Evolutionary conservation across 2,797 vertebrate genomes (phyloP).

Genomic region (Buceros bicornis): DNA sequence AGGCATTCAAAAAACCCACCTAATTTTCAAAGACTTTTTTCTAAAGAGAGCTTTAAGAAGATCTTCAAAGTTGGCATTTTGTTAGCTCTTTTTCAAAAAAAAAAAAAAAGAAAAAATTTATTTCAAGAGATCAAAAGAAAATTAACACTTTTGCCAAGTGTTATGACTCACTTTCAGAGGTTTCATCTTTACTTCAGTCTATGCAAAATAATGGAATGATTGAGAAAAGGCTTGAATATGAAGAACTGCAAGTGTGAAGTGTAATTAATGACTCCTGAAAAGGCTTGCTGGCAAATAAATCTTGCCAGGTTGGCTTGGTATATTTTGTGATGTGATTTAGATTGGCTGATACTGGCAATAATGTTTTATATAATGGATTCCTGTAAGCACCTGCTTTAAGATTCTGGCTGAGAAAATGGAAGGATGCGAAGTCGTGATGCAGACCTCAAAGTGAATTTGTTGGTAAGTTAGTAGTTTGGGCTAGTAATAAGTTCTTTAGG

Average conservation of each 20-base stretch:
- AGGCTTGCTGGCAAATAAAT: not conserved
- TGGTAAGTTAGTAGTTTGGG: not conserved
- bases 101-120: not conserved
- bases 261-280: not conserved
- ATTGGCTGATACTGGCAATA: not conserved
- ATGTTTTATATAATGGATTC: not conserved
- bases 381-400: not conserved
- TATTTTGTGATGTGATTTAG: constrained; percentile 12
- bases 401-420: not conserved
- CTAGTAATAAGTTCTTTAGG: not conserved
- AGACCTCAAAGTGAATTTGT: not conserved
- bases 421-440: not conserved
- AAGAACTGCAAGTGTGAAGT: not conserved
- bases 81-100: not conserved
- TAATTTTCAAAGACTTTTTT: not conserved
- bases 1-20: not conserved
- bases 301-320: not conserved
- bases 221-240: not conserved
- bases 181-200: not conserved
- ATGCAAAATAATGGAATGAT: not conserved
- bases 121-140: not conserved
- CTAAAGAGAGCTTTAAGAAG: not conserved
- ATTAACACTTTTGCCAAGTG: not conserved
- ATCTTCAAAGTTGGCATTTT: not conserved
- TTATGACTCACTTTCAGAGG: not conserved